These are phyloP conservation scores for Oreochromis grahami DNA, from an alignment of 2,797 vertebrate species.

Conservation along the genomic window DNA sequence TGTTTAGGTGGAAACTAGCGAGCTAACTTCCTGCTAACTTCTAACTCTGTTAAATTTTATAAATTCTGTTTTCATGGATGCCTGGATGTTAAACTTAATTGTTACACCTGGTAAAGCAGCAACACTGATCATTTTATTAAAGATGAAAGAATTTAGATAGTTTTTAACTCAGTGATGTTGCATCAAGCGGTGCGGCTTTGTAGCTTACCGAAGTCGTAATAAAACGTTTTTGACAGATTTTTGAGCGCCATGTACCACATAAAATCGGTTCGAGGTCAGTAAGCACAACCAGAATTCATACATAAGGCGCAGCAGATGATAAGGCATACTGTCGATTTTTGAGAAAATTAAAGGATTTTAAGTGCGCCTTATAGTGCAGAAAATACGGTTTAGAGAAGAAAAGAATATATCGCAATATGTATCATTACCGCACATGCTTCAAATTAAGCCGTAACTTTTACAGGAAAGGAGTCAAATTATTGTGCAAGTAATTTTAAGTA, in stretches of 20 bases:
- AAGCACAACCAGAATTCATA: background rate
- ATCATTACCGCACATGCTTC: accelerated
- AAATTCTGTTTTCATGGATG: too few relatives aligned
- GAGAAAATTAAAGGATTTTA: background rate
- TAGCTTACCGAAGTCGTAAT: background rate
- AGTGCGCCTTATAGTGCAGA: background rate
- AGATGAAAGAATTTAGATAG: background rate
- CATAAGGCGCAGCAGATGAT: background rate
- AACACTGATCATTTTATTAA: background rate
- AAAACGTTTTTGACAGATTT: background rate
- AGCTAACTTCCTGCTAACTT: too few relatives aligned
- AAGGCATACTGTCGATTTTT: background rate
- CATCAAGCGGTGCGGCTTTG: background rate
- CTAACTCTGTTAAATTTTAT: too few relatives aligned
- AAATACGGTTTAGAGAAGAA: background rate
- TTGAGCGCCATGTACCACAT: accelerated
- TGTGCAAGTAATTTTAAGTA: background rate
- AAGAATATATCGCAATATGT: background rate
- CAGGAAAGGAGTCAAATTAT: background rate
- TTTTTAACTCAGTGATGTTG: background rate
- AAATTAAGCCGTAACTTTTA: background rate
- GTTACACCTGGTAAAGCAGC: background rate
- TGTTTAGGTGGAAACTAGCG: too few relatives aligned
- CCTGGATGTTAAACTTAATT: background rate
- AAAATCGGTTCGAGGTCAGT: background rate